Base-by-base conservation (phyloP, 2,888 invertebrate species). In the Clivina fossor region DNA sequence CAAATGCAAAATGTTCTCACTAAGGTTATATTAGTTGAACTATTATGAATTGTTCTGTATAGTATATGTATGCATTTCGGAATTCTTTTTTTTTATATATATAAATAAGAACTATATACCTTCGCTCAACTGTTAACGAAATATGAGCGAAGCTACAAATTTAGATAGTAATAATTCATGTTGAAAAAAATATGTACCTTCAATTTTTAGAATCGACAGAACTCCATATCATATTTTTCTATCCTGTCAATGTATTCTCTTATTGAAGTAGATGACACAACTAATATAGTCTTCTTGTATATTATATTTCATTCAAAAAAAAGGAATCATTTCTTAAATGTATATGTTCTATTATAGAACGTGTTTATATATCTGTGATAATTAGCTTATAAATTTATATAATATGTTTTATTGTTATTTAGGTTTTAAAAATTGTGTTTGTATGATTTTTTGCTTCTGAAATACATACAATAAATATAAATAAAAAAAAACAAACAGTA, bases 161-260 rank as follows among this genome's bases (percentile, higher is more conserved):
- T 20, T 33, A 47, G 47, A 7, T 47, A 44, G 44, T 44, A 44
- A 28, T 19, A 24, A 41, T 47, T 19, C 32, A 47, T 47, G 46
- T 47, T 11, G 33, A 46, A 44, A 37, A n/a, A n/a, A 47, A 33
- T 47, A 32, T 44, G 47, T 47, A 47, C 47, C 47, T 47, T 47
- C 47, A 47, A 33, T 47, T 47, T 33, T 8, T 43, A 41, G 16
- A 53, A 53, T 40, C 19, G 40, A 53, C 53, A 49, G 40, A 49
- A 43, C 44, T 53, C n/a, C 51, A 43, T 43, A 53, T 44, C 43
- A 53, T 53, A 53, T 53, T 53, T 53, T 53, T 53, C 53, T 53
- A 53, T 26, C 53, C 44, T 51, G 24, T 37, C 20, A 4, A 8
- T n/a, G 20, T 53, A 46, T 33, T 47, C 33, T 47, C 33, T 11